Evolutionary conservation across 1,140 invertebrate species (phyloP), one percentile per base, ranked within the genome.

Genomic region (Colletes latitarsis): DNA sequence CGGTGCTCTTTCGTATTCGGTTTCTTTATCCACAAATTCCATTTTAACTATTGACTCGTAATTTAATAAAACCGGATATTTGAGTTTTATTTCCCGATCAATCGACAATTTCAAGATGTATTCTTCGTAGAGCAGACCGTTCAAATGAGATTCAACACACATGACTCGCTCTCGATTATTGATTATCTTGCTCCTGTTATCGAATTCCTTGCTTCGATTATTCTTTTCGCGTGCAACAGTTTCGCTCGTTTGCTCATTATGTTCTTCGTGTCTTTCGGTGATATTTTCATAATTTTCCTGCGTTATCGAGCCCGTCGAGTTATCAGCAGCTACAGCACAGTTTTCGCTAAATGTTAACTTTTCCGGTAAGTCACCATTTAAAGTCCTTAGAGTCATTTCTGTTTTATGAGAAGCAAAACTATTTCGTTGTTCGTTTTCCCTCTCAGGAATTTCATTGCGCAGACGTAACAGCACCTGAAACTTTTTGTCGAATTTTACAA

Each of bases 11-110:
- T 85, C 57, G 17, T 88, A 90, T 12, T 90, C 85, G 0, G 66
- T 63, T 21, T 88, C 86, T 15, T 84, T 64, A 57, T 89, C 85
- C 0, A 88, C 43, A 30, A 90, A 86, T 58, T 89, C 85, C 8
- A 88, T 75, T 67, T 78, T 85, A 41, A 86, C 68, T 1, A 62
- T 68, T 3, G 9, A 52, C 1, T 77, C 63, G 5, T 67, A 67
- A 10, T 74, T 68, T 10, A 84, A 41, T 21, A 8, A 3, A 10
- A 81, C 73, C 0, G 82, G 85, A 74, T 85, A 86, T 74, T 90
- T 89, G 1, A 90, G 70, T 64, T 89, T 88, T 17, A 90, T 88
- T 75, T 88, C 80, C 5, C 85, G 83, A 62, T 76, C 73, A 5
- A 67, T 79, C 17, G 87, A 84, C 6, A 90, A 72, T 60, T 71